phyloP scores from a whole-genome alignment of 2,113 vertebrate species.

The Cairina moschata region DNA sequence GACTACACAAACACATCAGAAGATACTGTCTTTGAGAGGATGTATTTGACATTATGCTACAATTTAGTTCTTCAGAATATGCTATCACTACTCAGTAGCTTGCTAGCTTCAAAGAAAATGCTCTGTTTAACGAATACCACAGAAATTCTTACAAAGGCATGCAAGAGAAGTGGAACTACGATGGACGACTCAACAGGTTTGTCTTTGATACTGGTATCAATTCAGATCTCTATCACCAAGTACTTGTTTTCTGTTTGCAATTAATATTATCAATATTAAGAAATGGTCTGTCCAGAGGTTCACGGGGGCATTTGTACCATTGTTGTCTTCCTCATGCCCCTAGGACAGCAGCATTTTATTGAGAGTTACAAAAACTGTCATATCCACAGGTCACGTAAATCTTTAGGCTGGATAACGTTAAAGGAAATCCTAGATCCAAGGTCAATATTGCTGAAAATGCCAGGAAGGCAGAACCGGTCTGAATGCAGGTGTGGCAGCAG shows the following conservation, averaged over 20 bases:
- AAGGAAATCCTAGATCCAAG: background rate
- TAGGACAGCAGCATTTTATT: background rate
- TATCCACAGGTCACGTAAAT: accelerated
- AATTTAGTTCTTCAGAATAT: accelerated
- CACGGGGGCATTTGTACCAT: background rate
- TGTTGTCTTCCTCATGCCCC: background rate
- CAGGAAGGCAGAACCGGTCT: background rate
- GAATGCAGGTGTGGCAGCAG: background rate
- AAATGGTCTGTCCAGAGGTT: background rate
- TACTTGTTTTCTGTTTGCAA: background rate
- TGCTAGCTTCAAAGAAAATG: background rate
- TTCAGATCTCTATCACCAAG: background rate
- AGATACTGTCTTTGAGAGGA: background rate
- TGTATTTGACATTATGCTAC: accelerated
- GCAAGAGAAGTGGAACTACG: background rate
- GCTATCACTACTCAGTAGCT: accelerated
- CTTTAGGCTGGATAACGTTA: accelerated
- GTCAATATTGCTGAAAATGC: accelerated
- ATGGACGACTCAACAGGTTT: background rate
- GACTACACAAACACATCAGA: background rate
- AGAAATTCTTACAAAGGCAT: background rate
- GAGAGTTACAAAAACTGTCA: background rate
- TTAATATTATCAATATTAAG: no score
- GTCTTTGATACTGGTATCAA: background rate
- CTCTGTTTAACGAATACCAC: background rate